These are phyloP conservation scores for Miltochrista miniata DNA, from an alignment of 2,888 invertebrate species.

Conservation along the genomic window DNA sequence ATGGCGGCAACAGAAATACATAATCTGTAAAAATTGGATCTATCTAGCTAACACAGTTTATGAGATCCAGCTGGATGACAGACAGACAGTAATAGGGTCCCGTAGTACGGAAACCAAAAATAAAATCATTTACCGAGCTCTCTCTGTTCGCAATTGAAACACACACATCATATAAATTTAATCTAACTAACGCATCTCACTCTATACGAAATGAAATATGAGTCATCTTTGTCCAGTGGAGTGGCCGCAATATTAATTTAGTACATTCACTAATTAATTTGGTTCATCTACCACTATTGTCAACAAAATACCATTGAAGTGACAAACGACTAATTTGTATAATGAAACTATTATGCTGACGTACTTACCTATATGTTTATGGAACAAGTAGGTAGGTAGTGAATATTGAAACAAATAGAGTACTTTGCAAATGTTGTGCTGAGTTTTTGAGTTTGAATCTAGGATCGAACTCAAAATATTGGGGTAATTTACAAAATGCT, in stretches of 20 bases:
- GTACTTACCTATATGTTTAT: not conserved
- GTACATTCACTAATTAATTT: constrained; percentile 1
- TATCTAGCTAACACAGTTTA: no score
- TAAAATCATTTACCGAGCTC: not conserved
- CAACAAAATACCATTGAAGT: not conserved
- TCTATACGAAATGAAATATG: constrained; percentile 5
- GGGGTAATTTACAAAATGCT: no score
- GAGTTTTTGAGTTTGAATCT: no score
- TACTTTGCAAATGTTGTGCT: no score
- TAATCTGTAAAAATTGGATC: no score
- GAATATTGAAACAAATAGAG: no score
- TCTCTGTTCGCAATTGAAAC: not conserved
- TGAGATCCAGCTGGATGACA: no score
- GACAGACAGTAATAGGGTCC: no score
- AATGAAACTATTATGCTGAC: not conserved
- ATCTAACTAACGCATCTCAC: not conserved
- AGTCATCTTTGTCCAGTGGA: not conserved
- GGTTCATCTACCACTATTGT: not conserved
- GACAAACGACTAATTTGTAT: not conserved
- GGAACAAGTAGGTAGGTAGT: no score
- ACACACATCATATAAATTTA: not conserved
- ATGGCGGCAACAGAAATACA: no score
- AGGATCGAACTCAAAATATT: no score
- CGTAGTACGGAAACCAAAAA: no score
- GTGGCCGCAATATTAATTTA: not conserved